phyloP scores from a whole-genome alignment of 2,888 invertebrate genomes.

The Parelbella ahira region DNA sequence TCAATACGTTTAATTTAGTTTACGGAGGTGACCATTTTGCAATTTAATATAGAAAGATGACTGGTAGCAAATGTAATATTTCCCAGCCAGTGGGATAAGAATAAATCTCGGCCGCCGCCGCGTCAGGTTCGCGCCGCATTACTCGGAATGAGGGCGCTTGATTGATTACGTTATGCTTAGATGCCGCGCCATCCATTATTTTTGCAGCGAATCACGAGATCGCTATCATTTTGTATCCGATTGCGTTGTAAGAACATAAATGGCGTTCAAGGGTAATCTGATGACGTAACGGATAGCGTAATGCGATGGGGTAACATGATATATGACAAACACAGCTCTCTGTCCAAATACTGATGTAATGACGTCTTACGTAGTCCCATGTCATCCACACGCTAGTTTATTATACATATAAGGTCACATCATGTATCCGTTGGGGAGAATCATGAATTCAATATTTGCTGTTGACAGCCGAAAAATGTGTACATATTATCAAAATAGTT shows the following conservation, averaged over 20 bases:
- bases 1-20: no score
- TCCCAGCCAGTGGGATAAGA: slow-evolving; percentile 2
- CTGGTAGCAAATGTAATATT: slow-evolving; percentile 1
- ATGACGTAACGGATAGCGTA: slow-evolving; percentile 17
- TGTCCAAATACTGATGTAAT: slow-evolving; percentile 7
- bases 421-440: no score
- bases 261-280: slow-evolving; percentile 24
- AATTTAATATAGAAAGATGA: no score
- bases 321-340: slow-evolving; percentile 12
- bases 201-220: slow-evolving; percentile 39
- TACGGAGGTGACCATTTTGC: no score
- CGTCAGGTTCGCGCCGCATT: slow-evolving; percentile 14
- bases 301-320: slow-evolving; percentile 12
- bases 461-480: no score
- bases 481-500: no score
- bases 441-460: no score
- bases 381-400: no score
- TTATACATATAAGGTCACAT: no score
- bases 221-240: slow-evolving; percentile 42
- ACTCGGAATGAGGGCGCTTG: slow-evolving; percentile 30
- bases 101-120: slow-evolving; percentile 6
- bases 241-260: slow-evolving; percentile 35
- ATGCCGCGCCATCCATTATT: slow-evolving; percentile 41
- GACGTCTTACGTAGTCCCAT: background rate
- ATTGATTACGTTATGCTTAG: slow-evolving; percentile 44